phyloP scores from a whole-genome alignment of 1,140 invertebrate genomes.

The Drosophila serrata region DNA sequence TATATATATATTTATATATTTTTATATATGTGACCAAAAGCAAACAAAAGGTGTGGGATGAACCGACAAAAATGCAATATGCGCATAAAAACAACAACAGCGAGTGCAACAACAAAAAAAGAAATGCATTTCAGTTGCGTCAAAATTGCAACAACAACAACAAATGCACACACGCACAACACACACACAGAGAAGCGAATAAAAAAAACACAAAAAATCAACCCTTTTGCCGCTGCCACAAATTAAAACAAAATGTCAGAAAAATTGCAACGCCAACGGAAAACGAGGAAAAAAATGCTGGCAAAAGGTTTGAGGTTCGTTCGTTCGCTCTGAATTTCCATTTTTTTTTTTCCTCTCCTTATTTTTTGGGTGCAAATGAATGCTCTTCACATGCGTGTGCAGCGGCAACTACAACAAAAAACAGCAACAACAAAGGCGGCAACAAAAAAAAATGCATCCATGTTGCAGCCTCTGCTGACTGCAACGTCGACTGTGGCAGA shows the following conservation, averaged over 20 bases:
- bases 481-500: constrained; percentile 4
- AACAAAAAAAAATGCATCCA: constrained; percentile 47
- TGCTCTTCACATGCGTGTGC: constrained; percentile 75
- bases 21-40: constrained; percentile 15
- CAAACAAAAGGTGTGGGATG: constrained; percentile 75
- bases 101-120: constrained; percentile 1
- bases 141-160: constrained; percentile 68
- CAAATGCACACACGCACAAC: constrained; percentile 26
- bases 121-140: constrained; percentile 71
- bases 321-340: constrained; percentile 15
- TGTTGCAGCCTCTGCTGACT: constrained; percentile 31
- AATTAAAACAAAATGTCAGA: constrained; percentile 84
- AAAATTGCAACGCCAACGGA: constrained; percentile 66
- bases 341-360: constrained; percentile 21
- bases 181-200: constrained; percentile 34
- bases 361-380: constrained; percentile 71
- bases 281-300: constrained; percentile 47
- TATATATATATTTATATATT: neutral
- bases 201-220: constrained; percentile 64
- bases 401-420: constrained; percentile 44
- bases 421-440: constrained; percentile 38
- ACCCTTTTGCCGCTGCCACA: constrained; percentile 78
- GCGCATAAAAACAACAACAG: constrained; percentile 65
- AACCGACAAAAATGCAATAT: constrained; percentile 80
- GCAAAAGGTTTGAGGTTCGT: constrained; percentile 40